Evolutionary conservation across 2,113 vertebrate species (phyloP), one percentile per base, ranked within the genome.

Genomic region (Piprites chloris): DNA sequence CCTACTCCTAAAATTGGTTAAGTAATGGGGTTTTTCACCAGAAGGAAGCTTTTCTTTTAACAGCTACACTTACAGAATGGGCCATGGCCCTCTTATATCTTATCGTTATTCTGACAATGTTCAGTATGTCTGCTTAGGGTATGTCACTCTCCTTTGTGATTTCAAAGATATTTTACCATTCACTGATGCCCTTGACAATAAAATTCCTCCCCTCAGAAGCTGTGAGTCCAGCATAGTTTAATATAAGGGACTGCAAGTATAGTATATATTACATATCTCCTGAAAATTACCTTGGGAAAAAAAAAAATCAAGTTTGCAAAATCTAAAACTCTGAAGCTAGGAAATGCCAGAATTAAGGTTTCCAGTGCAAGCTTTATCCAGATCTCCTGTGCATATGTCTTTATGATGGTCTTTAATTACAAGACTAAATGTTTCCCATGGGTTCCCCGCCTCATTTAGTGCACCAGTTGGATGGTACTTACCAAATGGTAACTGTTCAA

Each of bases 131-230:
- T 96, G 82, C 93, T 87, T 69, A 82, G 62, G 66, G 74, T 59
- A 76, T 90, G 71, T 91, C 85, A 88, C 55, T 77, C 67, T 90
- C 28, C 49, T 89, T 76, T 58, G 44, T 87, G 77, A 91, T 95
- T 95, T 95, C 87, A 90, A 73, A 96, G 53, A 66, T 76, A 90
- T 85, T 96, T 95, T 82, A 87, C 58, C 47, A 68, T 87, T 96
- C 89, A 80, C 42, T 85, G 75, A 63, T 93, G 78, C 50, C 81
- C 87, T 96, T 94, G 74, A 82, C 81, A 94, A 66, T 59, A 80
- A 83, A 82, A 90, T 88, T 91, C 55, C 35, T 96, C 18, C 41
- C 28, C 32, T 85, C 50, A 77, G 67, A 94, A 93, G 32, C 78
- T 66, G 14, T 39, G 50, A 93, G 39, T 39, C 21, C 69, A 85